Percentiles rank a stretch among this genome's conserved stretches.
phyloP scores from a whole-genome alignment of 2,113 vertebrate genomes.

The Varanus komodoensis region DNA sequence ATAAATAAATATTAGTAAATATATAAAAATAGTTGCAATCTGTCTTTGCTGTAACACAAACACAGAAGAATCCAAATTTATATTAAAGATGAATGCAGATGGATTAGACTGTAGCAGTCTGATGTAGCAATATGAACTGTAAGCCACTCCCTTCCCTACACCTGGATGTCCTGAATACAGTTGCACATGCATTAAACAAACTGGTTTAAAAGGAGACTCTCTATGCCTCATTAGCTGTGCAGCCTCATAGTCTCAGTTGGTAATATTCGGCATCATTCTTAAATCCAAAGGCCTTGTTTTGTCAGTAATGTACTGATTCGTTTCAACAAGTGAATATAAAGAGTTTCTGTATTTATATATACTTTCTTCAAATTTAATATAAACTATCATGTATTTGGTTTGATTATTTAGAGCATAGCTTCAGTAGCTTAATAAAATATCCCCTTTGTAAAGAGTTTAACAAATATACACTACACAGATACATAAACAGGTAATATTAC shows the following conservation, averaged over 20 bases:
- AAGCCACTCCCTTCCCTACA: neutral
- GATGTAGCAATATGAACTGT: neutral
- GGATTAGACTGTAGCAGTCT: neutral
- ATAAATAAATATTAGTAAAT: too few relatives aligned
- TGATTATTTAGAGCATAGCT: neutral
- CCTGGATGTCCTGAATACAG: neutral
- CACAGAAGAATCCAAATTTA: neutral
- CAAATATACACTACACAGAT: neutral
- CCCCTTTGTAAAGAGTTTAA: neutral
- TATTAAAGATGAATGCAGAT: neutral
- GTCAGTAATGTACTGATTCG: neutral
- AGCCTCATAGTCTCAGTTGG: neutral
- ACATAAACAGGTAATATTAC: neutral
- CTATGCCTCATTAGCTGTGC: neutral
- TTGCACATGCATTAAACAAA: neutral
- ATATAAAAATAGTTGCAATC: too few relatives aligned
- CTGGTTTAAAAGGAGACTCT: neutral
- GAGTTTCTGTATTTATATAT: neutral
- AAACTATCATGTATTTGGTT: neutral
- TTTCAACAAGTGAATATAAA: neutral
- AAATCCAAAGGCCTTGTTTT: neutral
- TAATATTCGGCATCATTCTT: neutral
- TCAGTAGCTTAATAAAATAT: neutral
- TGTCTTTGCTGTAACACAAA: neutral
- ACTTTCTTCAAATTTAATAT: neutral